phyloP scores from a whole-genome alignment of 2,113 vertebrate species.

The Pionites leucogaster region DNA sequence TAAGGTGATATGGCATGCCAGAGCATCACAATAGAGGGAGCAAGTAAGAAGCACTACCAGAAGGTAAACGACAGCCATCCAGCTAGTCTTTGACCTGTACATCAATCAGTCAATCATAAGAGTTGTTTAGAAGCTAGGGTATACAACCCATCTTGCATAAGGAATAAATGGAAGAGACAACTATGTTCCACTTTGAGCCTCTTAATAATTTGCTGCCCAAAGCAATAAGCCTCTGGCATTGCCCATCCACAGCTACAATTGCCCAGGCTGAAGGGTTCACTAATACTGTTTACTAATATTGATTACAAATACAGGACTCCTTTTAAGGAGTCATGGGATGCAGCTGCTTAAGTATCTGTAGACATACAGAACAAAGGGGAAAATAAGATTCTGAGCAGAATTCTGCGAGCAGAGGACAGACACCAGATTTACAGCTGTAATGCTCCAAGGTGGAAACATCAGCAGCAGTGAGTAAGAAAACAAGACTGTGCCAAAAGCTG shows the following conservation, averaged over 20 bases:
- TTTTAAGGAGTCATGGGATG: not conserved
- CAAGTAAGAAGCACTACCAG: not conserved
- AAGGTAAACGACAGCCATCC: not conserved
- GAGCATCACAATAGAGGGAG: not conserved
- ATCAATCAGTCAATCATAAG: not conserved
- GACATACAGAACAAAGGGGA: not conserved
- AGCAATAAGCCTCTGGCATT: not conserved
- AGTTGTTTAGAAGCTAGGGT: not conserved
- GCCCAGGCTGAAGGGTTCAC: not conserved
- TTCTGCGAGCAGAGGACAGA: not conserved
- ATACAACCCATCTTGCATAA: not conserved
- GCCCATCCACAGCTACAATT: not conserved
- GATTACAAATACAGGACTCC: too few species aligned
- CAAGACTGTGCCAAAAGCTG: not conserved
- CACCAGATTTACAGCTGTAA: not conserved
- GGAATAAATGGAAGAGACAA: not conserved
- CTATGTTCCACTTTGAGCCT: not conserved
- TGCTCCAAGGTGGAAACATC: not conserved
- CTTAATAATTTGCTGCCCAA: not conserved
- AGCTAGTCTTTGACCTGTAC: not conserved
- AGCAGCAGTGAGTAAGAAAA: not conserved
- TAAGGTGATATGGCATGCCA: not conserved
- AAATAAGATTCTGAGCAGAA: not conserved
- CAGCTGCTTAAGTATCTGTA: not conserved
- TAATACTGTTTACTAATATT: not conserved